phyloP scores from a whole-genome alignment of 2,888 invertebrate genomes.

The Mesorhabditis sp. region DNA sequence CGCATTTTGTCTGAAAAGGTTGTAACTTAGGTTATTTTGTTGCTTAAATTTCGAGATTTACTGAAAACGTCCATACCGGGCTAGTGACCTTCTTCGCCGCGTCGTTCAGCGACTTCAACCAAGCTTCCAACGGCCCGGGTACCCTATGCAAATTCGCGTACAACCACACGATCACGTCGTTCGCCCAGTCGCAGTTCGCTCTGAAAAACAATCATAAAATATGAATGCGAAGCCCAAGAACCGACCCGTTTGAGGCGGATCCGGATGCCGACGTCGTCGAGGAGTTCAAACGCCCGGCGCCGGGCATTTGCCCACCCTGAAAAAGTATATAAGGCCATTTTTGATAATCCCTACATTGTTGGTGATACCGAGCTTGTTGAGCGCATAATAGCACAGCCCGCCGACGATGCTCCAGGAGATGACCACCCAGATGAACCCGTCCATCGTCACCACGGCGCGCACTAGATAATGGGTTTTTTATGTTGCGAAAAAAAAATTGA shows the following conservation, averaged over 20 bases:
- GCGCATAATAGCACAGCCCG: constrained; percentile 49
- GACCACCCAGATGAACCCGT: constrained; percentile 45
- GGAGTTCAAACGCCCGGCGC: too few relatives aligned
- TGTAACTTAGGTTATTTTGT: not conserved
- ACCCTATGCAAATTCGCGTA: constrained; percentile 43
- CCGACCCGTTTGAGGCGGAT: constrained; percentile 6
- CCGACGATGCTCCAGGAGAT: constrained; percentile 53
- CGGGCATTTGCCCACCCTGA: not conserved
- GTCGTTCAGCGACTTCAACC: constrained; percentile 61
- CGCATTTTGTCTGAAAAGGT: constrained; percentile 44
- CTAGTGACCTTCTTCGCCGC: constrained; percentile 58
- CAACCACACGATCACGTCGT: constrained; percentile 47
- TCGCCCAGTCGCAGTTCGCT: constrained; percentile 43
- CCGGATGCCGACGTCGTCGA: not conserved
- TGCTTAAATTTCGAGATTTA: not conserved
- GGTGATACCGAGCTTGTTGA: constrained; percentile 40
- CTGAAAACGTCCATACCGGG: constrained; percentile 51
- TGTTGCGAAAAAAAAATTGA: too few relatives aligned
- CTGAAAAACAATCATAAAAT: constrained; percentile 14
- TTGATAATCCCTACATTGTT: not conserved
- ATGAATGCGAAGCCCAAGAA: not conserved
- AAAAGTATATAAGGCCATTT: constrained; percentile 16
- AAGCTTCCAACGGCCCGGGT: constrained; percentile 57
- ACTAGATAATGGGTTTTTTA: not conserved
- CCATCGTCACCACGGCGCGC: constrained; percentile 9